phyloP scores from a whole-genome alignment of 2,888 invertebrate species.

The Cerastis rubricosa region DNA sequence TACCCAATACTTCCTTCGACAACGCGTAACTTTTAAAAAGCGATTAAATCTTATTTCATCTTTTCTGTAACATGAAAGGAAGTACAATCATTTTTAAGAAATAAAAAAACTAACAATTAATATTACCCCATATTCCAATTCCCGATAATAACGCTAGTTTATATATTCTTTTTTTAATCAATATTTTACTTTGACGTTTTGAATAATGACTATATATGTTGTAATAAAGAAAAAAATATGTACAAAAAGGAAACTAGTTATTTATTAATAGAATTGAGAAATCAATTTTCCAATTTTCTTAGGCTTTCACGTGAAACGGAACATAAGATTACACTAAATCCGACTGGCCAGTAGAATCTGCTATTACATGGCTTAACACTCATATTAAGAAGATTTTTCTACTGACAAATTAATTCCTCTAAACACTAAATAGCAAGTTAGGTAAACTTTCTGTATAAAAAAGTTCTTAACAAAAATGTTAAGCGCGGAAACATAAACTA shows the following conservation, averaged over 20 bases:
- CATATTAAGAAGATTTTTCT: slow-evolving; percentile 44
- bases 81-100: slow-evolving; percentile 71
- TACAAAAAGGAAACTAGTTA: slow-evolving; percentile 77
- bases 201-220: slow-evolving; percentile 80
- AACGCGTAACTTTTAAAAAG: slow-evolving; percentile 75
- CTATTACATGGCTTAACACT: slow-evolving; percentile 41
- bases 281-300: slow-evolving; percentile 69
- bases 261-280: slow-evolving; percentile 72
- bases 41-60: slow-evolving; percentile 71
- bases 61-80: slow-evolving; percentile 74
- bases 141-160: slow-evolving; percentile 72
- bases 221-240: slow-evolving; percentile 77
- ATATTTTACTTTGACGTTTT: slow-evolving; percentile 73
- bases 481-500: slow-evolving; percentile 65
- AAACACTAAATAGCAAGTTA: slow-evolving; percentile 47
- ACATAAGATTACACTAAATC: slow-evolving; percentile 61
- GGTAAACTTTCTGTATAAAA: slow-evolving; percentile 38
- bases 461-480: slow-evolving; percentile 58
- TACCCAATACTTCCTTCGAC: slow-evolving; percentile 67
- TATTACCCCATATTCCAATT: slow-evolving; percentile 73
- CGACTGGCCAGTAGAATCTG: slow-evolving; percentile 63
- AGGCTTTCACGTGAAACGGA: slow-evolving; percentile 68
- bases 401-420: slow-evolving; percentile 38
- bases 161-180: slow-evolving; percentile 62
- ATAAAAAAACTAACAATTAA: slow-evolving; percentile 68